A percentile compares a stretch with the other conserved stretches of the same genome.
Conservation (phyloP, 2,797 vertebrate genomes). For the Crax fasciolata region DNA sequence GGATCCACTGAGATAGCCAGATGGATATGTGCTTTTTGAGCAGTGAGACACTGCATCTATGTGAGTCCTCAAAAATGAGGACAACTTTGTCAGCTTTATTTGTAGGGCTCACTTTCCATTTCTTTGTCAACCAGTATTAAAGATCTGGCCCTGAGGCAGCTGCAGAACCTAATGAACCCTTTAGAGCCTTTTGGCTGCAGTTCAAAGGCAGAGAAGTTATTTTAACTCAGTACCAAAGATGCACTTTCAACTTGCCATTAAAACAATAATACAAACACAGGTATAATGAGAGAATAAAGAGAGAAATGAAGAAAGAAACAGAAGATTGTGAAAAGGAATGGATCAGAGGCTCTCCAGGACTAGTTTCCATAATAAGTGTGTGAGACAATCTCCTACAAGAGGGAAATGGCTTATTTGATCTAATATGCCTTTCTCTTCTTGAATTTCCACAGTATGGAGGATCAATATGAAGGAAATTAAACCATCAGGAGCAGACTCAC, state of each 20-base stretch:
- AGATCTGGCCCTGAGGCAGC: slow-evolving; percentile 19
- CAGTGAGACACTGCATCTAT: not conserved
- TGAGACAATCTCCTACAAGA: slow-evolving; percentile 63
- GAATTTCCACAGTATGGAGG: slow-evolving; percentile 65
- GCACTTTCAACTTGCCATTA: slow-evolving; percentile 50
- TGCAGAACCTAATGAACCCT: slow-evolving; percentile 14
- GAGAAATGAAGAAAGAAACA: slow-evolving; percentile 59
- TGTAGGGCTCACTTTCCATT: not conserved
- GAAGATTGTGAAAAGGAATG: slow-evolving; percentile 15
- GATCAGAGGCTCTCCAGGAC: slow-evolving; percentile 57
- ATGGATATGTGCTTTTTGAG: not conserved
- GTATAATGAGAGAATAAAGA: slow-evolving; percentile 46
- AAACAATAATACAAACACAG: slow-evolving; percentile 24
- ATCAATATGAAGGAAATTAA: slow-evolving; percentile 72
- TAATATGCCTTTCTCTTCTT: slow-evolving; percentile 60
- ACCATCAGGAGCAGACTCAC: slow-evolving; percentile 62
- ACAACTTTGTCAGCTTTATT: not conserved
- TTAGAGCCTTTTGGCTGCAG: slow-evolving; percentile 28
- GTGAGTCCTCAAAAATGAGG: slow-evolving; percentile 10
- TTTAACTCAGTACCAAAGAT: slow-evolving; percentile 19
- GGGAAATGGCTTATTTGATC: slow-evolving; percentile 72
- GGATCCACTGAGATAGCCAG: slow-evolving; percentile 25
- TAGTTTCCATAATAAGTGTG: slow-evolving; percentile 31
- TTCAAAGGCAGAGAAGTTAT: slow-evolving; percentile 1
- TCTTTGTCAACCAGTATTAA: slow-evolving; percentile 26